Conservation (phyloP, 1,140 invertebrate genomes). For the Microplitis demolitor region DNA sequence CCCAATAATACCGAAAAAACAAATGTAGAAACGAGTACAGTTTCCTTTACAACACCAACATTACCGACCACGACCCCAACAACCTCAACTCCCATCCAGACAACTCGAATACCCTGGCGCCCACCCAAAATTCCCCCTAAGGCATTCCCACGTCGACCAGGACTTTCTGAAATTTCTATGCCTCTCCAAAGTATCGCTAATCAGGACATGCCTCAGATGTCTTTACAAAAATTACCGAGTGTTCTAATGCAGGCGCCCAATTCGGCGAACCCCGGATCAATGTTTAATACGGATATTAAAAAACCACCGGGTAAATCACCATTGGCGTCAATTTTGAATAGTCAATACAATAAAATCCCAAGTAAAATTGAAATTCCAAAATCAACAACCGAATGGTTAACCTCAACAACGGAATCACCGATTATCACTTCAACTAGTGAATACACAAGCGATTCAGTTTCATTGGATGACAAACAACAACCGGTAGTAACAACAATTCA, state of each 20-base stretch:
- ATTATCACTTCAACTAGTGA: constrained; percentile 42
- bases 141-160: neutral
- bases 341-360: constrained; percentile 25
- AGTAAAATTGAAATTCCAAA: constrained; percentile 4
- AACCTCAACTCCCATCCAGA: neutral
- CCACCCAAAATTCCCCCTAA: neutral
- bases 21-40: neutral
- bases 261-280: too few relatives aligned
- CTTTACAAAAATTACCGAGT: neutral
- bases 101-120: neutral
- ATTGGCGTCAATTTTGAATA: constrained; percentile 31
- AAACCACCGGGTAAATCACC: constrained; percentile 17
- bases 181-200: neutral
- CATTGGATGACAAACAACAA: constrained; percentile 69
- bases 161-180: neutral
- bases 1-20: constrained; percentile 18
- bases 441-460: constrained; percentile 63
- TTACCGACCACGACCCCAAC: neutral
- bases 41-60: neutral
- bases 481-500: constrained; percentile 63
- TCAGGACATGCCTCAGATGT: neutral
- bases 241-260: too few relatives aligned
- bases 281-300: neutral
- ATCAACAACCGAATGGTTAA: constrained; percentile 31
- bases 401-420: constrained; percentile 29